A percentile compares a stretch with the other conserved stretches of the same genome.
Evolutionary conservation across 1,140 invertebrate genomes (phyloP).

Genomic region (Goniozus legneri): DNA sequence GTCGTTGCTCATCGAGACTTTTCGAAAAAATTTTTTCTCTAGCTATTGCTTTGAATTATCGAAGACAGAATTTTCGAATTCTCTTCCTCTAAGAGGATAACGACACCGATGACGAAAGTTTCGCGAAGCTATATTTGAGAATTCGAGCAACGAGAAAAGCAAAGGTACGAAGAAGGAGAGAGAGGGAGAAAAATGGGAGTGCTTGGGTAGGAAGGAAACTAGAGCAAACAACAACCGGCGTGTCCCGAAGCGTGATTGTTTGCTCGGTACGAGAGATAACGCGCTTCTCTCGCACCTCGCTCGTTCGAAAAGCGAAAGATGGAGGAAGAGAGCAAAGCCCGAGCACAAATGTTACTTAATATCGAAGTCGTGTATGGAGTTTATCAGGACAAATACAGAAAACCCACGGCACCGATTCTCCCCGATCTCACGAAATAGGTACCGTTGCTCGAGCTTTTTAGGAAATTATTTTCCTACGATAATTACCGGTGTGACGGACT

Average conservation of each 20-base stretch:
- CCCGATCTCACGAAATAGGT: no score
- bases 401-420: no score
- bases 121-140: no score
- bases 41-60: no score
- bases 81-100: slow-evolving; percentile 8
- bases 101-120: neutral
- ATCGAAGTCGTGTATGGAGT: slow-evolving; percentile 35
- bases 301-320: slow-evolving; percentile 15
- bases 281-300: slow-evolving; percentile 29
- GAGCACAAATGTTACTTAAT: slow-evolving; percentile 49
- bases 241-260: slow-evolving; percentile 43
- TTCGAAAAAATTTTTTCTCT: no score
- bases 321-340: neutral
- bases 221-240: slow-evolving; percentile 47
- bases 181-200: slow-evolving; percentile 28
- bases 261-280: slow-evolving; percentile 44
- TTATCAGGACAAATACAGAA: slow-evolving; percentile 41
- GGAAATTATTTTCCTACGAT: no score
- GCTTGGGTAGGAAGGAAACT: slow-evolving; percentile 42
- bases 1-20: no score
- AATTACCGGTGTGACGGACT: slow-evolving; percentile 45
- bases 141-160: slow-evolving; percentile 8
- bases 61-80: no score
- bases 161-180: slow-evolving; percentile 13
- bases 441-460: no score